A percentile compares a stretch with the other conserved stretches of the same genome.
Evolutionary conservation across 2,113 vertebrate genomes (phyloP).

Genomic region (Bettongia penicillata): DNA sequence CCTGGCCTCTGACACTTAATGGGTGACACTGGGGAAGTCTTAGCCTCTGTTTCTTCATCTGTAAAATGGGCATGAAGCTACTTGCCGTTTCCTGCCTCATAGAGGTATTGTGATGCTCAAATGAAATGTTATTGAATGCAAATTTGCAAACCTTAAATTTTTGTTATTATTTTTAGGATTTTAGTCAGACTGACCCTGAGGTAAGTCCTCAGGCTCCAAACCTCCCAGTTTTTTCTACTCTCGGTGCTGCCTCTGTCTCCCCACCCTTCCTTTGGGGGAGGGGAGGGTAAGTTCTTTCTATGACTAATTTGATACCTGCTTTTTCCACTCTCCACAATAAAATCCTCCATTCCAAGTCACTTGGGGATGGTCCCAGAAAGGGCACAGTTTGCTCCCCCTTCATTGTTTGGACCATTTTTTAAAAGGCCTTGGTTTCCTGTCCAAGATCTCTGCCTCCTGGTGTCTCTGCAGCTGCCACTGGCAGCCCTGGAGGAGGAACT

Average conservation of each 20-base stretch:
- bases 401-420: slow-evolving; percentile 13
- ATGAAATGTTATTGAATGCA: not conserved
- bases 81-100: not conserved
- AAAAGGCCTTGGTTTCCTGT: slow-evolving; percentile 62
- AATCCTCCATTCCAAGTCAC: slow-evolving; percentile 26
- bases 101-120: not conserved
- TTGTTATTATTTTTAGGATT: not conserved
- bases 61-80: not conserved
- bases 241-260: not conserved
- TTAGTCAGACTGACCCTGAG: not conserved
- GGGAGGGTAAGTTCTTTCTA: slow-evolving; percentile 30
- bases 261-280: not conserved
- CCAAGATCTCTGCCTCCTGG: slow-evolving; percentile 63
- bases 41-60: not conserved
- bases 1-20: not conserved
- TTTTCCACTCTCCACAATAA: slow-evolving; percentile 14
- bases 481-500: slow-evolving; percentile 26
- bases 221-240: not conserved
- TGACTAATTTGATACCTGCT: slow-evolving; percentile 3
- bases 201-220: not conserved
- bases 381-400: slow-evolving; percentile 1
- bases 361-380: slow-evolving; percentile 19
- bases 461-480: slow-evolving; percentile 68
- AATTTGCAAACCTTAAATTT: not conserved
- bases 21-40: too few relatives aligned